Base-by-base conservation (phyloP, 2,888 invertebrate genomes). In the Lobophora halterata region DNA sequence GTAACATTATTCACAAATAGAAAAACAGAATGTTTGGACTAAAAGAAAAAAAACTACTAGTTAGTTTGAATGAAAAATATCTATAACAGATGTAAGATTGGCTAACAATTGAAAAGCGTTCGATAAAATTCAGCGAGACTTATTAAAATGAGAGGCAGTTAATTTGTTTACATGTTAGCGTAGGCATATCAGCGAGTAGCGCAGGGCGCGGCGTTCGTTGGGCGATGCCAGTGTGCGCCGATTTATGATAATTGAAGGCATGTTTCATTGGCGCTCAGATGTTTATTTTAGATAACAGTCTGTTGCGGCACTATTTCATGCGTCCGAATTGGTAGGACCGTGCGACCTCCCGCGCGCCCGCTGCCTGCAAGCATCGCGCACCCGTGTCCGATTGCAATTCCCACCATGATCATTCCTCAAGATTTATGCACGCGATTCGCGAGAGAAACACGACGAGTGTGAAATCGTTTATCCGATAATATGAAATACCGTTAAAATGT, bases 241-340 rank as follows among this genome's bases (percentile, higher is more conserved):
- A 87, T 87, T 87, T 87, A 87, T 85, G 83, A 83, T 87, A 86
- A 87, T 87, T 85, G 83, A 87, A 87, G 83, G 75, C 86, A 79
- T 83, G 86, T 83, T 85, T 82, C 85, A 83, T 79, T 75, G 80
- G 77, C 76, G 76, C 71, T 78, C 79, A 71, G 85, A 87, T 86
- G 83, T 86, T 87, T 87, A 86, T 86, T 87, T 86, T 86, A 86
- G 87, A 86, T 87, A 86, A 83, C 73, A 71, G 64, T 49, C 55
- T 70, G 74, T 72, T 72, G 69, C 72, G 75, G 79, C 74, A 82
- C 81, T 86, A 83, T 86, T 85, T 87, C 80, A 86, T 80, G 68
- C 71, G 78, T 73, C 79, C 73, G 79, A 85, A 80, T 79, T 76
- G 79, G 72, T 64, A 66, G 66, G 70, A 73, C 75, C 64, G 67